phyloP scores from a whole-genome alignment of 2,797 vertebrate genomes.

The Ciconia nigra region DNA sequence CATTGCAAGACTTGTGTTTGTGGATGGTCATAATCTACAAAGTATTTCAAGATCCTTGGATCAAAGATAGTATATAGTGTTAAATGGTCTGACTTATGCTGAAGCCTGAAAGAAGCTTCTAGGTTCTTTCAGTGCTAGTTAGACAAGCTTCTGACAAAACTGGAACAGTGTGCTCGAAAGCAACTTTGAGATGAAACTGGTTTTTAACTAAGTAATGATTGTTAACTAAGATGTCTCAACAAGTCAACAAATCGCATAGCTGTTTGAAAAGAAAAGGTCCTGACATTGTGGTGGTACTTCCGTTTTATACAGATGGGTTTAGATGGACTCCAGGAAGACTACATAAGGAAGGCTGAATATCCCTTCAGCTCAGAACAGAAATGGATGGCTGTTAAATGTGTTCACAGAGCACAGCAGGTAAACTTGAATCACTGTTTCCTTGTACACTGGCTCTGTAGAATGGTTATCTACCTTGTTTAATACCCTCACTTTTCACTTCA shows the following conservation, averaged over 20 bases:
- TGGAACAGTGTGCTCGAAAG: not conserved
- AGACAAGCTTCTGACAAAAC: too few species aligned
- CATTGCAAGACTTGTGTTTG: not conserved
- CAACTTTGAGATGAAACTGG: not conserved
- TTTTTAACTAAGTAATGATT: not conserved
- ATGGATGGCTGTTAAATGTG: constrained; percentile 95
- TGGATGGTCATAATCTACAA: not conserved
- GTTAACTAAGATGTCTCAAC: not conserved
- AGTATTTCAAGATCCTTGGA: not conserved
- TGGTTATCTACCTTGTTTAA: not conserved
- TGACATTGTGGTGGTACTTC: not conserved
- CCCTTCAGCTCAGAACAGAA: constrained; percentile 96
- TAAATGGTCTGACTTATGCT: not conserved
- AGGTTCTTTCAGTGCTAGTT: not conserved
- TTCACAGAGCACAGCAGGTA: constrained; percentile 90
- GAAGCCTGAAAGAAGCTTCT: not conserved
- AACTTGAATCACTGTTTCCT: not conserved
- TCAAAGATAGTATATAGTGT: not conserved
- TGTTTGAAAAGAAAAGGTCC: not conserved
- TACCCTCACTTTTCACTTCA: not conserved
- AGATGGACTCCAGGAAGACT: constrained; percentile 89
- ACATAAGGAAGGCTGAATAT: constrained; percentile 87
- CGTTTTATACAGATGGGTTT: constrained; percentile 86
- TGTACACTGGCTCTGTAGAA: not conserved
- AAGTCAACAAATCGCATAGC: not conserved